phyloP scores from a whole-genome alignment of 2,113 vertebrate species.

The Tor tambroides region DNA sequence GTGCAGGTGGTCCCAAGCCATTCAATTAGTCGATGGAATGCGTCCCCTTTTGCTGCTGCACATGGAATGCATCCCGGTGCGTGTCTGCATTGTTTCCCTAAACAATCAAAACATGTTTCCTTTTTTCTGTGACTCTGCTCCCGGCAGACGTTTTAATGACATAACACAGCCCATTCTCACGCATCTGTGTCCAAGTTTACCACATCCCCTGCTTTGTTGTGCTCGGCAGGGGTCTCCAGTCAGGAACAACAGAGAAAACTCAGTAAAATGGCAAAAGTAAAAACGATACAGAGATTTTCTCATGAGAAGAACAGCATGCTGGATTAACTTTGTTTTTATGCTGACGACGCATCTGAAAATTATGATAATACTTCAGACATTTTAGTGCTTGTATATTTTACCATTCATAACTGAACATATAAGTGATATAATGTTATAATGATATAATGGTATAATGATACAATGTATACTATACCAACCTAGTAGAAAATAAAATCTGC shows the following conservation, averaged over 20 bases:
- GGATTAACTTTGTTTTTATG: constrained; percentile 11
- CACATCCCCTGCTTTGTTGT: constrained; percentile 53
- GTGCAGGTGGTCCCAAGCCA: constrained; percentile 52
- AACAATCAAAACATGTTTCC: constrained; percentile 67
- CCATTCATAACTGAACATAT: background rate
- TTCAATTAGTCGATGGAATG: constrained; percentile 70
- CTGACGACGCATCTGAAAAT: constrained; percentile 8
- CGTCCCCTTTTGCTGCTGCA: constrained; percentile 65
- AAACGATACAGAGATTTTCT: constrained; percentile 53
- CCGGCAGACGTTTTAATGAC: constrained; percentile 58
- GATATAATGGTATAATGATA: background rate
- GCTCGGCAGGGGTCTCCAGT: background rate
- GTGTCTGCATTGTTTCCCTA: constrained; percentile 63
- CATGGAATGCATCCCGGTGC: constrained; percentile 61
- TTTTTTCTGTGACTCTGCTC: constrained; percentile 58
- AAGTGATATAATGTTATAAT: background rate
- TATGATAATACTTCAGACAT: background rate
- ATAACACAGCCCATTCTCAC: constrained; percentile 56
- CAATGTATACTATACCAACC: background rate
- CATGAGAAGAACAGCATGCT: constrained; percentile 1
- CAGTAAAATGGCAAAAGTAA: constrained; percentile 38
- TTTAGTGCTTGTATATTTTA: background rate
- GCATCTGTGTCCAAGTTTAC: constrained; percentile 48
- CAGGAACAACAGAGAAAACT: constrained; percentile 42
- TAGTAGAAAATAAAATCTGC: background rate